Evolutionary conservation across 1,140 invertebrate species (phyloP).

Genomic region (Cydia fagiglandana): DNA sequence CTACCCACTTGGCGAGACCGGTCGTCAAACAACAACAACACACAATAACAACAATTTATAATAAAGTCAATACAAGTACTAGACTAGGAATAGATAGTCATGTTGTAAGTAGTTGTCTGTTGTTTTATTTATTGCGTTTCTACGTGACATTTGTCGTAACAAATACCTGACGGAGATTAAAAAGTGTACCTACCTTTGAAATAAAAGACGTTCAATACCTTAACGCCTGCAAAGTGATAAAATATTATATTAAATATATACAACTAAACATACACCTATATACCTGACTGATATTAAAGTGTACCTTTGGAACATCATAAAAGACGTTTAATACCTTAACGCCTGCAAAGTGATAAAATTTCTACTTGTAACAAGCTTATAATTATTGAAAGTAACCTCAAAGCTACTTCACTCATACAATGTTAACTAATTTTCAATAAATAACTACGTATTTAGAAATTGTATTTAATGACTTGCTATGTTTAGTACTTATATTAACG

Average conservation of each 20-base stretch:
- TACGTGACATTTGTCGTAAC: background rate
- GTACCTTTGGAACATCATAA: background rate
- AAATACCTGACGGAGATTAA: background rate
- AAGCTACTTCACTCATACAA: background rate
- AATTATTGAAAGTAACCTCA: constrained; percentile 9
- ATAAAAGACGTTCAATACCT: background rate
- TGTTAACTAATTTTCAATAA: constrained; percentile 4
- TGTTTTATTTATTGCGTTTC: background rate
- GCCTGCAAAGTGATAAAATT: background rate
- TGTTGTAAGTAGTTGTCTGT: background rate
- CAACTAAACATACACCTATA: too few species aligned
- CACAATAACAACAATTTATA: background rate
- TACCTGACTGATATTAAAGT: background rate
- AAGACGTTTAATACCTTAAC: background rate
- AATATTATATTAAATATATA: background rate
- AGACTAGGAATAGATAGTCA: background rate
- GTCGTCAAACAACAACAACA: too few species aligned
- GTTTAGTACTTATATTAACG: background rate
- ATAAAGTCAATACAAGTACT: background rate
- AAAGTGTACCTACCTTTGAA: background rate
- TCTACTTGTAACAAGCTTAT: background rate
- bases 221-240: background rate
- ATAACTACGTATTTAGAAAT: constrained; percentile 1
- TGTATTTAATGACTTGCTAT: constrained; percentile 7
- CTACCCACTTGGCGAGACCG: too few species aligned